Conservation (phyloP, 1,140 invertebrate genomes). For the silkworm (Bombyx mori) region ASM3026992v2 NC_085115.1:1017501-1018000, state of each 20-base stretch:
- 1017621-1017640: too few relatives aligned
- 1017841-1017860: slow-evolving; percentile 75
- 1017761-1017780: slow-evolving; percentile 50
- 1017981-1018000: too few relatives aligned
- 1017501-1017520: too few relatives aligned
- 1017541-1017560: too few relatives aligned
- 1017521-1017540: too few relatives aligned
- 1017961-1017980: not conserved
- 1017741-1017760: slow-evolving; percentile 56
- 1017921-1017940: slow-evolving; percentile 73
- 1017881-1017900: slow-evolving; percentile 84
- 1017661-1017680: not conserved
- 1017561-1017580: too few relatives aligned
- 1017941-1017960: slow-evolving; percentile 48
- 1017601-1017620: too few relatives aligned
- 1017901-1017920: slow-evolving; percentile 76
- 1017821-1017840: slow-evolving; percentile 71
- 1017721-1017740: slow-evolving; percentile 38
- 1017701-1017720: slow-evolving; percentile 44
- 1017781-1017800: slow-evolving; percentile 28
- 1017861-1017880: slow-evolving; percentile 77
- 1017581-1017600: too few relatives aligned
- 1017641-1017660: too few relatives aligned
- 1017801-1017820: slow-evolving; percentile 55
- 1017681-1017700: too few relatives aligned